Conservation (phyloP, 1,140 invertebrate species). For the Aporrectodea caliginosa region DNA sequence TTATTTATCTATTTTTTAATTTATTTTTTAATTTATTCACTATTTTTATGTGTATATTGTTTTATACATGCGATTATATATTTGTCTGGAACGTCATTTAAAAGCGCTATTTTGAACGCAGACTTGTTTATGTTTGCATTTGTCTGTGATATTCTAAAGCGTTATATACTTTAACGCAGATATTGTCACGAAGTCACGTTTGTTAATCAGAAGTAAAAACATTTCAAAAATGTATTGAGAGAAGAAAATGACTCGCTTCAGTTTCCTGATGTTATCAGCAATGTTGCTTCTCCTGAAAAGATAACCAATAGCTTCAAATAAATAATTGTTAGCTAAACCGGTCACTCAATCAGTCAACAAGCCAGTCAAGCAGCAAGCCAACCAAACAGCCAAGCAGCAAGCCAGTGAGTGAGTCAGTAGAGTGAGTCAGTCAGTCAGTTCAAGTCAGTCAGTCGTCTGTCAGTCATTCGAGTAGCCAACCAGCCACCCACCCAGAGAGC, state of each 20-base stretch:
- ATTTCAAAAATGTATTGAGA: neutral
- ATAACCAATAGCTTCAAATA: no score
- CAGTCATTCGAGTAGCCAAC: no score
- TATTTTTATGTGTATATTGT: neutral
- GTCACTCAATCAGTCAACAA: no score
- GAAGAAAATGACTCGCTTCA: slow-evolving; percentile 43
- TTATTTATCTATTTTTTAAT: neutral
- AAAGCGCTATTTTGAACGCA: neutral
- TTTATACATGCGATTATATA: neutral
- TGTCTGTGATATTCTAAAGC: no score
- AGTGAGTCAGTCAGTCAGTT: no score
- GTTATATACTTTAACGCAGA: neutral
- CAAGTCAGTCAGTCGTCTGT: no score
- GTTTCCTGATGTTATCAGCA: slow-evolving; percentile 44
- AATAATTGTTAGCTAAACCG: no score
- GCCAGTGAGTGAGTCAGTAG: no score
- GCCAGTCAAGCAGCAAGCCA: no score
- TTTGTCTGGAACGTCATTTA: neutral
- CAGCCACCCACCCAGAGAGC: no score
- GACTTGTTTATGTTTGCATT: neutral
- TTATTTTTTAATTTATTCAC: neutral
- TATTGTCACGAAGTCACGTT: neutral
- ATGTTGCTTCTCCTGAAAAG: slow-evolving; percentile 48
- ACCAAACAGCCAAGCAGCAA: no score
- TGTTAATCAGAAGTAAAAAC: neutral